Conservation (phyloP, 1,140 invertebrate species). For the Centruroides vittatus region DNA sequence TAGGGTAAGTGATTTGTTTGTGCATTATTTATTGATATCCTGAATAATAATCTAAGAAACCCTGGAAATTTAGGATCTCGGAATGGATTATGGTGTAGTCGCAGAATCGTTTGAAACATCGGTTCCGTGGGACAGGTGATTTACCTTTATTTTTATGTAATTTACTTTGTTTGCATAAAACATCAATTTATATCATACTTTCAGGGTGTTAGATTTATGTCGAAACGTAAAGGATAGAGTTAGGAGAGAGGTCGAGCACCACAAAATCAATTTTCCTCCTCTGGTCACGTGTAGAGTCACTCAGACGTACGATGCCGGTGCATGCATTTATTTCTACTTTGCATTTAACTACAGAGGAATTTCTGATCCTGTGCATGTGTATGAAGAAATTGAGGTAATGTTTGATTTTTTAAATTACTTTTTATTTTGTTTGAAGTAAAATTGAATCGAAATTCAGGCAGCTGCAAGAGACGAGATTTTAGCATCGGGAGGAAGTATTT, state of each 20-base stretch:
- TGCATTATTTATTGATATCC: background rate
- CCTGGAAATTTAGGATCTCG: constrained; percentile 55
- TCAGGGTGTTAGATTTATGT: constrained; percentile 59
- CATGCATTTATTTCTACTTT: constrained; percentile 97
- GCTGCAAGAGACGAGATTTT: constrained; percentile 84
- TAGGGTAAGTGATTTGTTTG: constrained; percentile 39
- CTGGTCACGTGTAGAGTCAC: constrained; percentile 74
- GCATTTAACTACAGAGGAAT: constrained; percentile 63
- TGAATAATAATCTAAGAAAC: background rate
- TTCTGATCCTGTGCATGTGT: constrained; percentile 57
- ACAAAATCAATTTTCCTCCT: constrained; percentile 40
- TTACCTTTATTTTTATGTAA: background rate
- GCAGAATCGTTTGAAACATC: constrained; percentile 98
- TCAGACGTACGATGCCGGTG: constrained; percentile 92
- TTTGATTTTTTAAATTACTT: no score
- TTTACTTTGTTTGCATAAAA: no score
- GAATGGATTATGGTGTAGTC: constrained; percentile 70
- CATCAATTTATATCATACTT: constrained; percentile 2
- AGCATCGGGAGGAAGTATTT: constrained; percentile 75
- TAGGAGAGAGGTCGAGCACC: constrained; percentile 42
- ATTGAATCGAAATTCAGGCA: constrained; percentile 42
- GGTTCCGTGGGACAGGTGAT: constrained; percentile 72
- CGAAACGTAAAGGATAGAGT: constrained; percentile 77
- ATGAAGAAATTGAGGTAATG: constrained; percentile 51
- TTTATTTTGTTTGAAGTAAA: no score